phyloP scores from a whole-genome alignment of 2,888 invertebrate species.

The Apamea anceps region DNA sequence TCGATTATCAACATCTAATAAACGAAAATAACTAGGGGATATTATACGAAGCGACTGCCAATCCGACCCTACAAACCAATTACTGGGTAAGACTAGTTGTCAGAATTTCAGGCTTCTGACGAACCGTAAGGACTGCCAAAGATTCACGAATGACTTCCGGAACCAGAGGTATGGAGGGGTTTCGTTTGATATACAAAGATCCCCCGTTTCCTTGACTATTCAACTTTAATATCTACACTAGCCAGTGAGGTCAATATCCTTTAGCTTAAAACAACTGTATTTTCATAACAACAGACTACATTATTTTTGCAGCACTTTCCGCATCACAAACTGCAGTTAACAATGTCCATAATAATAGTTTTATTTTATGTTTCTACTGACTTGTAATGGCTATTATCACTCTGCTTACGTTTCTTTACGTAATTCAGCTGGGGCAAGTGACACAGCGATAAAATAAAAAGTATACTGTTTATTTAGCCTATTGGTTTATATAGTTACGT shows the following conservation, averaged over 20 bases:
- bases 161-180: too few relatives aligned
- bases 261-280: constrained; percentile 23
- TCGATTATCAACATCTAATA: constrained; percentile 92
- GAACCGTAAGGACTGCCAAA: not conserved
- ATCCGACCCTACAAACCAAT: too few relatives aligned
- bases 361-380: constrained; percentile 17
- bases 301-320: constrained; percentile 17
- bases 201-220: not conserved
- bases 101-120: not conserved
- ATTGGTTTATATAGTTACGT: constrained; percentile 2
- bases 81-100: not conserved
- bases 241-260: constrained; percentile 10
- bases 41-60: too few relatives aligned
- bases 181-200: too few relatives aligned
- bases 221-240: not conserved
- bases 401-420: constrained; percentile 18
- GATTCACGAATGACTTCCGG: not conserved
- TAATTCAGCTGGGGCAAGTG: constrained; percentile 16
- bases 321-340: constrained; percentile 15
- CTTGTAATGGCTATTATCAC: constrained; percentile 11
- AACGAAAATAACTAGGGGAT: constrained; percentile 84
- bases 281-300: constrained; percentile 14
- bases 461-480: not conserved
- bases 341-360: not conserved
- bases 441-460: constrained; percentile 4